phyloP scores from a whole-genome alignment of 1,140 invertebrate species.

The Araneus ventricosus region DNA sequence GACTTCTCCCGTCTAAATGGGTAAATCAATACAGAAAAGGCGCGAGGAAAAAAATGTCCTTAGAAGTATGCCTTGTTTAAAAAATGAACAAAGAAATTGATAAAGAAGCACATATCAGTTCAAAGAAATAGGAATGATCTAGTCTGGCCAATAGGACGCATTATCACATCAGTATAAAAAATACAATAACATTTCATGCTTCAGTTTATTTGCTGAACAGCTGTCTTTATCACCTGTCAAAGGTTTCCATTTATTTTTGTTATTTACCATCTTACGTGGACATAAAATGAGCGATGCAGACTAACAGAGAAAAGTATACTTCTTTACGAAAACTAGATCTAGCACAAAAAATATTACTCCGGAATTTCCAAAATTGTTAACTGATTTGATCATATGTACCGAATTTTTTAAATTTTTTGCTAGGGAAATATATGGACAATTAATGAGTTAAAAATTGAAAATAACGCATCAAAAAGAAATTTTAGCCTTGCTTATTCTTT shows the following conservation, averaged over 20 bases:
- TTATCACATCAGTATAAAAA: background rate
- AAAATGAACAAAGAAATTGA: background rate
- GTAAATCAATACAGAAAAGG: background rate
- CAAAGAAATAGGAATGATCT: background rate
- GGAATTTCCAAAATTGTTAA: too few relatives aligned
- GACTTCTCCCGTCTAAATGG: background rate
- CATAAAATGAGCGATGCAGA: background rate
- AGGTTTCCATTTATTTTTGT: background rate
- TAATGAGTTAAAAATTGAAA: too few relatives aligned
- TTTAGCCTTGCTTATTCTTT: too few relatives aligned
- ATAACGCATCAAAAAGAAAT: too few relatives aligned
- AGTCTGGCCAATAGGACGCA: background rate
- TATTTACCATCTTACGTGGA: background rate
- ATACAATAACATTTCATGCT: background rate
- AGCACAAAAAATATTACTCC: background rate
- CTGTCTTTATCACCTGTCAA: background rate
- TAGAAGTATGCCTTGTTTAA: background rate
- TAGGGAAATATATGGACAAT: too few relatives aligned
- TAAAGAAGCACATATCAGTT: background rate
- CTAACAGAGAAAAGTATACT: background rate
- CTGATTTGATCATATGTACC: too few relatives aligned
- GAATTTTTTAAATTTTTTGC: too few relatives aligned
- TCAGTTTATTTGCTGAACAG: background rate
- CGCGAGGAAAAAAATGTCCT: background rate
- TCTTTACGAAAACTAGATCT: background rate